Conservation (phyloP, 1,140 invertebrate genomes). For the Globodera ellingtonae region DNA sequence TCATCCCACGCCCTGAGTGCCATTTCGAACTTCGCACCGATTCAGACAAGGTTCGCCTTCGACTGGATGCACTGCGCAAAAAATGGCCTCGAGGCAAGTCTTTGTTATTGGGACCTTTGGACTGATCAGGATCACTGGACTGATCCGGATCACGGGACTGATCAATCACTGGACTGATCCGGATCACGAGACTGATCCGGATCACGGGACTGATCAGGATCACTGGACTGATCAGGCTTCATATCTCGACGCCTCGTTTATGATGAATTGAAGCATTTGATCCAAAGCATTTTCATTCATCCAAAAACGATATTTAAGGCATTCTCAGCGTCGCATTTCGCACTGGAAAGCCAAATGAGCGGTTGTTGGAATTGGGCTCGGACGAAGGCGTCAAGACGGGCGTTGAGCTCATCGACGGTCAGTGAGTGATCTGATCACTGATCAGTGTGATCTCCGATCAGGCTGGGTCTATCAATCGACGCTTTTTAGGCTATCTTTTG, state of each 20-base stretch:
- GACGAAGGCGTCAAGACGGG: neutral
- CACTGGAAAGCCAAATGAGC: slow-evolving; percentile 25
- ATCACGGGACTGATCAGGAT: too few species aligned
- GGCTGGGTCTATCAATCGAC: neutral
- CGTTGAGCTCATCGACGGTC: slow-evolving; percentile 29
- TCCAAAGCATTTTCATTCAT: too few species aligned
- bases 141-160: too few species aligned
- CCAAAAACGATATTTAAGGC: too few species aligned
- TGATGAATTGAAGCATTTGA: too few species aligned
- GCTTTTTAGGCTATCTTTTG: slow-evolving; percentile 25
- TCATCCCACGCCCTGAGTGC: slow-evolving; percentile 31
- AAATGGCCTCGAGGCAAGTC: slow-evolving; percentile 5
- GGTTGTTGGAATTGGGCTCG: slow-evolving; percentile 18
- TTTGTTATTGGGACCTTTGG: neutral
- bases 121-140: too few species aligned
- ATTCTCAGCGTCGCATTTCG: slow-evolving; percentile 29
- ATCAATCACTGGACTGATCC: too few species aligned
- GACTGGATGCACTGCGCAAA: slow-evolving; percentile 14
- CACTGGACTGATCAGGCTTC: too few species aligned
- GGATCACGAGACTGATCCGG: too few species aligned
- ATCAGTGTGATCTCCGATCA: neutral
- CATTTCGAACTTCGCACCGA: slow-evolving; percentile 29
- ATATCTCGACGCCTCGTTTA: too few species aligned
- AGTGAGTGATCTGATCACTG: neutral
- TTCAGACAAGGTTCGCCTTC: slow-evolving; percentile 16